Conservation (phyloP, 2,797 vertebrate species). For the Coccyzus lansbergi region DNA sequence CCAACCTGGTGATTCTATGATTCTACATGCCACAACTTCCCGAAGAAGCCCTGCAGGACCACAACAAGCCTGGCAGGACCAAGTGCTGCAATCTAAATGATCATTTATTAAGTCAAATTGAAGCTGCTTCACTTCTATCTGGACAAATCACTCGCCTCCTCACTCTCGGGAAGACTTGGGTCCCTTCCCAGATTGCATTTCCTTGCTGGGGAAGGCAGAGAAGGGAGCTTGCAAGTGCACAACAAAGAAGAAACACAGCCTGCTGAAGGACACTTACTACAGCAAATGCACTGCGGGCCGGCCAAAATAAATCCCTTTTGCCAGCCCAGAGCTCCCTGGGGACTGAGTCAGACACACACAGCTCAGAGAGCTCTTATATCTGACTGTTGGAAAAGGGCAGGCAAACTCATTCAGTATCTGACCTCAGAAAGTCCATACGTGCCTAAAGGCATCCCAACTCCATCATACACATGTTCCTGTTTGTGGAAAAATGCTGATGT, state of each 20-base stretch:
- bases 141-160: not conserved
- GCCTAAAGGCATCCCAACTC: not conserved
- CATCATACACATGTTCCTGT: not conserved
- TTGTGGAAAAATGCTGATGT: not conserved
- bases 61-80: not conserved
- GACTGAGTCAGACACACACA: not conserved
- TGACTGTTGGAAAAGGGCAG: not conserved
- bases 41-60: not conserved
- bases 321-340: not conserved
- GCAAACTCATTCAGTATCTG: not conserved
- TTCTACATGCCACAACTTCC: no score
- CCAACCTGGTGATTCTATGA: no score
- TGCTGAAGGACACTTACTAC: not conserved
- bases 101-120: not conserved
- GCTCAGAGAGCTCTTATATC: not conserved
- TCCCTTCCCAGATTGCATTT: not conserved
- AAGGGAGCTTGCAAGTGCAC: not conserved
- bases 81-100: not conserved
- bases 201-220: not conserved
- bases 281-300: not conserved
- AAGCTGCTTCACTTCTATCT: not conserved
- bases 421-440: accelerated
- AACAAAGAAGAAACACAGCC: not conserved
- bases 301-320: not conserved
- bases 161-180: not conserved